Base-by-base conservation (phyloP, 2,888 invertebrate genomes). In the Xylota segnis region DNA sequence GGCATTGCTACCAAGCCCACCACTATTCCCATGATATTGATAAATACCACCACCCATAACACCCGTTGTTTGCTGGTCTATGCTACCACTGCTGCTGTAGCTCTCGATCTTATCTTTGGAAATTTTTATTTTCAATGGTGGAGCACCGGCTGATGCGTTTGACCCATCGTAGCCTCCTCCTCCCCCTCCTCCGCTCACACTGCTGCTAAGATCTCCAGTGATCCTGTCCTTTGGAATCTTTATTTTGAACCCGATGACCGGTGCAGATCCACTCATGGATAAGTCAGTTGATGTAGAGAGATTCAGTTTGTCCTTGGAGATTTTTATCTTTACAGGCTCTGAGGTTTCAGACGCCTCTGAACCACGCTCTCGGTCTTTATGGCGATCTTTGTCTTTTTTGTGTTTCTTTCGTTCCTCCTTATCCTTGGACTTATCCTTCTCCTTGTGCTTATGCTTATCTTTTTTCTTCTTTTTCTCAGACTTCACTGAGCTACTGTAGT, bases 151-250 rank as follows among this genome's bases (percentile, higher is more conserved):
- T 3, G 59, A n/a, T 12, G 72, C 34, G 54, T 63, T 61, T 16
- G 40, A 50, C 18, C 75, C 65, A 7, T 83, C 82, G 29, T 79
- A 75, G 16, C 37, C 56, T 34, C 27, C 45, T 72, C n/a, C 47
- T 34, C 27, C 45, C 70, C n/a, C 47, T 9, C 59, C 61, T 10
- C 45, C 66, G 16, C 65, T 84, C 37, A 58, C 71, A 40, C 47
- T 68, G 12, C 52, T 87, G 66, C 88, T 75, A 27, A 89, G 89
- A 87, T 92, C 94, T 61, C 93, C 93, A 88, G 95, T 95, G 50
- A 96, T 91, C 65, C 95, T 93, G 87, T 96, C 96, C 90, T 96
- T 96, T 0, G 96, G 95, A 66, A 97, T 97, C 91, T 96, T 97
- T 61, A 97, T 96, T 91, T 97, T 97, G 58, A 97, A 90, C 0